Conservation (phyloP, 1,140 invertebrate genomes). For the Papilio polytes region DNA sequence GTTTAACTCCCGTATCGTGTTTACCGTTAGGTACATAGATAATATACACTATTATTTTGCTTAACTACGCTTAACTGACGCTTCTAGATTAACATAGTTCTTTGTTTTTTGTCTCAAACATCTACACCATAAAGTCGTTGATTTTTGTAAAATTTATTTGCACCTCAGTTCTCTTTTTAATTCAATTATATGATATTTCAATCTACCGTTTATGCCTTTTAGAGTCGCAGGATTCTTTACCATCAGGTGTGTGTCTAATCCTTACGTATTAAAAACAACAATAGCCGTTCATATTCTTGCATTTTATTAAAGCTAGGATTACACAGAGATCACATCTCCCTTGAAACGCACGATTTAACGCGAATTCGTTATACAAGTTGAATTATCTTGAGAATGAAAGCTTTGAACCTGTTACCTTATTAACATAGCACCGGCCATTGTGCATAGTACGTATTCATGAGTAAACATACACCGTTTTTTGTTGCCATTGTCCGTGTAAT, state of each 20-base stretch:
- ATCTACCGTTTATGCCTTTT: background rate
- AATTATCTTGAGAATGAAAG: constrained; percentile 77
- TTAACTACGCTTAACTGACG: background rate
- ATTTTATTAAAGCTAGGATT: constrained; percentile 53
- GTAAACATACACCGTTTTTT: constrained; percentile 81
- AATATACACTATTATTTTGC: background rate
- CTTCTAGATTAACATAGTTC: background rate
- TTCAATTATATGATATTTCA: background rate
- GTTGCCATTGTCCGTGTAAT: constrained; percentile 77
- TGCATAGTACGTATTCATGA: constrained; percentile 78
- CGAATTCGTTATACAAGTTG: constrained; percentile 81
- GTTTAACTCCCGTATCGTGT: constrained; percentile 33
- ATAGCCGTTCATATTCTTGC: background rate
- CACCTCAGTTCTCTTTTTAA: background rate
- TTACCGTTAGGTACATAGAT: background rate
- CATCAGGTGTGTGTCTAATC: constrained; percentile 1
- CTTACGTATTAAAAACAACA: constrained; percentile 21
- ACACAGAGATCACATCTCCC: constrained; percentile 61
- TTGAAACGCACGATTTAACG: constrained; percentile 80
- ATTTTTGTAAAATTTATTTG: background rate
- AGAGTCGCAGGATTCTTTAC: background rate
- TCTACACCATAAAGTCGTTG: background rate
- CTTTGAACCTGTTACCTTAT: constrained; percentile 78
- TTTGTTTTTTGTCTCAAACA: background rate
- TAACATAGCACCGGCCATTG: constrained; percentile 76